Conservation (phyloP, 2,888 invertebrate species). For the Eupithecia vulgata region DNA sequence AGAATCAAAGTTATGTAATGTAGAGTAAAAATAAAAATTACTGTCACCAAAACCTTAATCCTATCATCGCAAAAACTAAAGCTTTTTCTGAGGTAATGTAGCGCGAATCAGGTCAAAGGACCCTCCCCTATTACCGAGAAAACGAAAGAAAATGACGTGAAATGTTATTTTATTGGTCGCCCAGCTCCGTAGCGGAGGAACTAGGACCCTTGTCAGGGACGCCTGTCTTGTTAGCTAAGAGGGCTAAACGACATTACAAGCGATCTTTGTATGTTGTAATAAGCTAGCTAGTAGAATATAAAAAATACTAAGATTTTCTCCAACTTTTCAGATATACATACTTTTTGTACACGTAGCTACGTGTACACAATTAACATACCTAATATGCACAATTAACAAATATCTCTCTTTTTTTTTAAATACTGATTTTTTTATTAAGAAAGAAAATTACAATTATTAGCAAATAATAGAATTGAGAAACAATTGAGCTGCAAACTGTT, state of each 20-base stretch:
- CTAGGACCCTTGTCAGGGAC: slow-evolving; percentile 39
- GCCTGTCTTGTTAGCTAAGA: slow-evolving; percentile 21
- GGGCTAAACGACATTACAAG: slow-evolving; percentile 9
- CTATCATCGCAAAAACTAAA: background rate
- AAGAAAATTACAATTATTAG: no score
- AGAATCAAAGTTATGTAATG: no score
- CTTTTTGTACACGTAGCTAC: no score
- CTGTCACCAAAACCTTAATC: background rate
- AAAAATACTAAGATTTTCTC: background rate
- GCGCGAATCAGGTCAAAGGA: slow-evolving; percentile 28
- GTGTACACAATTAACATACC: no score
- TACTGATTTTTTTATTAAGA: no score
- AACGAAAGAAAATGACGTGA: slow-evolving; percentile 39
- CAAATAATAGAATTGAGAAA: no score
- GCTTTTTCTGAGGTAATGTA: slow-evolving; percentile 8
- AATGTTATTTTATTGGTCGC: slow-evolving; percentile 40
- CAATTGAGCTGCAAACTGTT: no score
- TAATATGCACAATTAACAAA: no score
- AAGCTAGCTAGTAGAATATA: background rate
- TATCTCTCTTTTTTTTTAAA: no score
- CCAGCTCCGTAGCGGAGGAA: slow-evolving; percentile 23
- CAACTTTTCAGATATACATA: no score
- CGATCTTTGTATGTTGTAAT: background rate
- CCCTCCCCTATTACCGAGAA: slow-evolving; percentile 32
- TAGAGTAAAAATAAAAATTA: background rate